Evolutionary conservation across 2,113 vertebrate species (phyloP).

Genomic region (Proteles cristata): DNA sequence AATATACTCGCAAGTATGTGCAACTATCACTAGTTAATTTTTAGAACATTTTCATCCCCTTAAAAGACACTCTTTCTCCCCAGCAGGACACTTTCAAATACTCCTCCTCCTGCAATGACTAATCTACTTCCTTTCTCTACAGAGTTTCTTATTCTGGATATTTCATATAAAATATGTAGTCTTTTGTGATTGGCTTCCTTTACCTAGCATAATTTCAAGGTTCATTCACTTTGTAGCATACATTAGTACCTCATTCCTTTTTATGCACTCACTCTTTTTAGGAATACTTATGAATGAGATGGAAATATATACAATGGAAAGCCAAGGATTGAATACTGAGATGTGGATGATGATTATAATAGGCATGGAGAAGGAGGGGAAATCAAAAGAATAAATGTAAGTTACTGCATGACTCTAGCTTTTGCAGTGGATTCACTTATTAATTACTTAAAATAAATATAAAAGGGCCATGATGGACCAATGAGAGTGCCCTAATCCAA

Average conservation of each 20-base stretch:
- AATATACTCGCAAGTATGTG: neutral
- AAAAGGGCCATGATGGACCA: neutral
- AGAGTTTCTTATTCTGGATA: neutral
- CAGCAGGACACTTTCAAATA: neutral
- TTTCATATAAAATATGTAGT: neutral
- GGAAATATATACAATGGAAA: neutral
- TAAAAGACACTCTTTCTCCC: neutral
- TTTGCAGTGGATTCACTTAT: neutral
- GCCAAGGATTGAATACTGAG: neutral
- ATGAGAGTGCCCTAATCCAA: neutral
- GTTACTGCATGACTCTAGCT: neutral
- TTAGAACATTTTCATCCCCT: constrained; percentile 26
- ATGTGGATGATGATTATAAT: neutral
- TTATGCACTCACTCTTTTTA: neutral
- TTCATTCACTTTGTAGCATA: neutral
- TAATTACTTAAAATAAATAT: neutral
- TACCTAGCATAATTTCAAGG: neutral
- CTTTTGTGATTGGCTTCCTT: neutral
- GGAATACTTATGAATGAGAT: constrained; percentile 9
- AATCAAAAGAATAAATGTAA: neutral
- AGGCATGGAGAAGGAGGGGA: neutral
- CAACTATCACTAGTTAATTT: neutral
- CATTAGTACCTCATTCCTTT: neutral
- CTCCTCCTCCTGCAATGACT: neutral
- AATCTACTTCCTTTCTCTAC: neutral